A percentile compares a stretch with the other conserved stretches of the same genome.
Conservation (phyloP, 1,140 invertebrate genomes). For the Aphaenogaster floridana region DNA sequence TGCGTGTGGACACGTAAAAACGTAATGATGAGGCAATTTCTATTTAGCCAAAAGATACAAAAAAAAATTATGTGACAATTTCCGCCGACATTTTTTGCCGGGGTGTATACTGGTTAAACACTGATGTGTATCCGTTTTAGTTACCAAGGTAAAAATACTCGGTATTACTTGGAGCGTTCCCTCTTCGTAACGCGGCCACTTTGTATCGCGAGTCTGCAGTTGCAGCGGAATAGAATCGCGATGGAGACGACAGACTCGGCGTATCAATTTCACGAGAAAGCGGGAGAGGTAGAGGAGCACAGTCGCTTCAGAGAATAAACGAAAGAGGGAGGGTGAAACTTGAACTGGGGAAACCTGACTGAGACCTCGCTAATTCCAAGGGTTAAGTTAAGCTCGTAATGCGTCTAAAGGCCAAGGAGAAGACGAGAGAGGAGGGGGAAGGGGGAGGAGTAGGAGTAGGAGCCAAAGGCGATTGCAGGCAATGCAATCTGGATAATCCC, state of each 20-base stretch:
- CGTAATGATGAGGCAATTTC: background rate
- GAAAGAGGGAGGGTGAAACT: slow-evolving; percentile 74
- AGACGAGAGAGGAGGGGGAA: slow-evolving; percentile 22
- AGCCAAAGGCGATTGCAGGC: slow-evolving; percentile 59
- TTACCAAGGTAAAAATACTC: background rate
- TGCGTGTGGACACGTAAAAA: background rate
- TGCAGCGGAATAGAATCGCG: slow-evolving; percentile 17
- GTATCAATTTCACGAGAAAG: slow-evolving; percentile 44
- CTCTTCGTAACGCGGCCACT: background rate
- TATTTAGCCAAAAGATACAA: background rate
- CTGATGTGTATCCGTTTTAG: background rate
- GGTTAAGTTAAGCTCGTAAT: slow-evolving; percentile 83
- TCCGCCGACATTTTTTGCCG: background rate
- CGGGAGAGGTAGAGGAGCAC: background rate
- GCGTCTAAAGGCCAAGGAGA: slow-evolving; percentile 65
- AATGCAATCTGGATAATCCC: slow-evolving; percentile 60
- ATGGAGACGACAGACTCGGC: slow-evolving; percentile 15
- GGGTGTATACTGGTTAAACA: background rate
- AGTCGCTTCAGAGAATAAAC: slow-evolving; percentile 55
- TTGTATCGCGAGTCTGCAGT: slow-evolving; percentile 41
- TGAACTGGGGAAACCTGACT: slow-evolving; percentile 82
- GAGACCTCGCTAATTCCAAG: slow-evolving; percentile 79
- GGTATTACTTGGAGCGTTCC: background rate
- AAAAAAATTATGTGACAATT: background rate
- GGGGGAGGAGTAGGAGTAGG: background rate